Base-by-base conservation (phyloP, 2,797 vertebrate species). In the Streptopelia turtur region DNA sequence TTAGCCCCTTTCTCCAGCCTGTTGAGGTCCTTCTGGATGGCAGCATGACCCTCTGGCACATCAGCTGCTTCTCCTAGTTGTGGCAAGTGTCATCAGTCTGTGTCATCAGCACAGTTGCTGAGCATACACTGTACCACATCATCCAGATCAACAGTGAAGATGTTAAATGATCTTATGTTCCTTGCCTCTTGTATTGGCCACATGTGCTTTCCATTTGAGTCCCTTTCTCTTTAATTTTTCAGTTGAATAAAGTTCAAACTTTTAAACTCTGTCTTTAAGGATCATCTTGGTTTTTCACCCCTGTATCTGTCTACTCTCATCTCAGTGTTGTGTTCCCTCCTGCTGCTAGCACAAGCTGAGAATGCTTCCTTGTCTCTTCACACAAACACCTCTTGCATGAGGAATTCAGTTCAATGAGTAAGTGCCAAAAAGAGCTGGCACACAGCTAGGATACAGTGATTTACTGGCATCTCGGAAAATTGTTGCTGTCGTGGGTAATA, bases 391-490 rank as follows among this genome's bases (percentile, higher is more conserved):
- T 72, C 69, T 88, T 75, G 77, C 50, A 64, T 88, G 80, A 93
- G 35, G 87, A 91, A 94, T 92, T 92, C 80, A 63, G 30, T 82
- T 91, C 79, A 88, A 53, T 1, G 41, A 90, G 65, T 35, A 47
- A 83, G 83, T 91, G 80, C 93, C 96, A 89, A 79, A 90, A 95
- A 81, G 85, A 93, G 56, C 91, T 93, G 93, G 85, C 93, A 94
- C 31, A 35, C 66, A 94, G 77, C 89, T 96, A 90, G 74, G 88
- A 60, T 72, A 56, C 61, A 35, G 70, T 94, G 87, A 93, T 94
- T 95, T 94, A 91, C 72, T 93, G 91, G 88, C 14, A 17, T 82
- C 85, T 90, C 2, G 1, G 89, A 94, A 94, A 93, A 91, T 94
- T 93, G 91, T 94, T 79, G 80, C 77, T 96, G 90, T 95, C 30